Base-by-base conservation (phyloP, 2,797 vertebrate species). In the Galagoides demidoff region DNA sequence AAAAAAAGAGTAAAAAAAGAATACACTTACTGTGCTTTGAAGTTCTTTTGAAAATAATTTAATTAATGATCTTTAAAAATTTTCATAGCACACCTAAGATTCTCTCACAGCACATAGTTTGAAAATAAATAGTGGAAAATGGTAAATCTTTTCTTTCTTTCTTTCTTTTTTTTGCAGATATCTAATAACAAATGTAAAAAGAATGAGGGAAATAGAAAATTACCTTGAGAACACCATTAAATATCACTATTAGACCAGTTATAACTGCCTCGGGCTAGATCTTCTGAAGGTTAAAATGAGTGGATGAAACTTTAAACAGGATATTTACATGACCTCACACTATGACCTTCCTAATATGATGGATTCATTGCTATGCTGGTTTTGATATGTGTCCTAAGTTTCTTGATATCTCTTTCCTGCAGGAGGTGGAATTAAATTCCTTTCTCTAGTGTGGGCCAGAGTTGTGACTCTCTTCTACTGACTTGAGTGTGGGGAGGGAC, bases 131-230 rank as follows among this genome's bases (percentile, higher is more conserved):
- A 12, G 5, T 31, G 19, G 20, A 31, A 68, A 43, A 17, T 25
- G 3, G 4, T 43, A 70, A 52, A 8, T 85, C 7, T 88, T 49
- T 49, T 49, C 14, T 49, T 34, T 88, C 14, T 49, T 34, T 88
- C 39, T 43, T 43, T 39, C 39, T 34, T 76, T 27, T 83, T 71
- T 45, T 13, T 82, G 79, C 66, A 66, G 61, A 83, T 73, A 91
- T 79, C 70, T 37, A 83, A 68, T 22, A 94, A 85, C 14, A 37
- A 64, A 57, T 43, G 7, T 83, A 66, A 70, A 89, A 81, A 55
- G 23, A 81, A 83, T 10, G 43, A 92, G 25, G 29, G 66, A 91
- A 84, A 66, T 19, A 88, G 83, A 79, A 83, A 93, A 92, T 92
- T 55, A 85, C 34, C n/a, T 31, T 64, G 34, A 79, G 43, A 85